phyloP scores from a whole-genome alignment of 2,888 invertebrate species.

The Mythimna lalbum region DNA sequence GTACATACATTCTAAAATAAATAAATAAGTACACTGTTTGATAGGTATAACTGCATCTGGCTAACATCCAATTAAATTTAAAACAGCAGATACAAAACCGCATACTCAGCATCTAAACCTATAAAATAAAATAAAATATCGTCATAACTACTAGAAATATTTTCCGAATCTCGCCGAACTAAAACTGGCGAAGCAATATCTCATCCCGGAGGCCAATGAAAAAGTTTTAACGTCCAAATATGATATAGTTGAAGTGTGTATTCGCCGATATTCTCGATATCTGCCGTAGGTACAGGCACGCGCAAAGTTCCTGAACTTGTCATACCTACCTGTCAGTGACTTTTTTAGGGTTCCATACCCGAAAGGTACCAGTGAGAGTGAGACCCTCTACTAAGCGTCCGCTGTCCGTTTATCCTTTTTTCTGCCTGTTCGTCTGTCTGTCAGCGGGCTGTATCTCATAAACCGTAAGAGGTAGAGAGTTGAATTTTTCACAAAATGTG shows the following conservation, averaged over 20 bases:
- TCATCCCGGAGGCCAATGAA: constrained; percentile 80
- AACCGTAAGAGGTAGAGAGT: too few relatives aligned
- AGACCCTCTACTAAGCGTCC: too few relatives aligned
- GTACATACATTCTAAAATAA: too few relatives aligned
- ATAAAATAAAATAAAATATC: constrained; percentile 42
- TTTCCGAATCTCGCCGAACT: constrained; percentile 69
- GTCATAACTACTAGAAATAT: constrained; percentile 55
- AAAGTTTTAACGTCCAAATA: constrained; percentile 81
- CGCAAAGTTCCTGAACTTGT: background rate
- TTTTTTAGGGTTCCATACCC: background rate
- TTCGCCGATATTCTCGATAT: constrained; percentile 73
- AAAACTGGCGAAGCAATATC: constrained; percentile 71
- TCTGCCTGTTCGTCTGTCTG: too few relatives aligned
- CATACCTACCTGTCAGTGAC: background rate
- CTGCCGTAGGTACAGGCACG: constrained; percentile 44
- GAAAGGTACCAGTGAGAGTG: too few relatives aligned
- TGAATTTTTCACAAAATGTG: too few relatives aligned
- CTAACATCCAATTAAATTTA: constrained; percentile 9
- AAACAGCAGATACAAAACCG: constrained; percentile 3
- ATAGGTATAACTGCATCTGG: background rate
- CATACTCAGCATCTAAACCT: constrained; percentile 9
- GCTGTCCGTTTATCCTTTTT: too few relatives aligned
- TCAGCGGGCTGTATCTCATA: too few relatives aligned
- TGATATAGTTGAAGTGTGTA: constrained; percentile 71
- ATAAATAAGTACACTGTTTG: background rate